A percentile compares a stretch with the other conserved stretches of the same genome.
Conservation (phyloP, 1,140 invertebrate species). For the Drosophila nasuta region DNA sequence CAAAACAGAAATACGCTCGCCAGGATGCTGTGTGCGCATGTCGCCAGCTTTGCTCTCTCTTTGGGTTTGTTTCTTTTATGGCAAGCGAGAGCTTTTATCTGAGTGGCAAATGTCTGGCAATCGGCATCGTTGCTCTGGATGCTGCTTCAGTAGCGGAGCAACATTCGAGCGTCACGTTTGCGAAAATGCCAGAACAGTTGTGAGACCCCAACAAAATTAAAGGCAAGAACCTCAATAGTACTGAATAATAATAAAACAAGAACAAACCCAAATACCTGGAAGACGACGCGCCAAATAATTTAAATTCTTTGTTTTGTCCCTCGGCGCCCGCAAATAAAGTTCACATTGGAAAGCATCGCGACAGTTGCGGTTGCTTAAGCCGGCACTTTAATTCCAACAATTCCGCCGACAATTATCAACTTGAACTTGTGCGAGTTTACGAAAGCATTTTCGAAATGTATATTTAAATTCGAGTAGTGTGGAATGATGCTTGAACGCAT, state of each 20-base stretch:
- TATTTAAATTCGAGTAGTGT: not conserved
- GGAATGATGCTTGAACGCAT: not conserved
- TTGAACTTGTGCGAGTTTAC: not conserved
- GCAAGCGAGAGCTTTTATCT: slow-evolving; percentile 70
- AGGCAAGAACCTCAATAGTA: too few species aligned
- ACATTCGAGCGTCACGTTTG: slow-evolving; percentile 76
- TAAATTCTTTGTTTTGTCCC: slow-evolving; percentile 8
- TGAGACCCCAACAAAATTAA: not conserved
- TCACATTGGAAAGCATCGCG: not conserved
- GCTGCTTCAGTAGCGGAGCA: slow-evolving; percentile 74
- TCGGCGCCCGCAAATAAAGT: not conserved
- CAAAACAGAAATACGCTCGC: slow-evolving; percentile 31
- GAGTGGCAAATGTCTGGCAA: slow-evolving; percentile 10
- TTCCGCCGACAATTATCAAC: not conserved
- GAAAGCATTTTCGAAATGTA: not conserved
- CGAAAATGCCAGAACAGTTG: slow-evolving; percentile 19
- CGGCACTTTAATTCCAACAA: not conserved
- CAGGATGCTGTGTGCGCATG: slow-evolving; percentile 74
- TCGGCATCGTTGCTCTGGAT: slow-evolving; percentile 29
- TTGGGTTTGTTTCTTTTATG: slow-evolving; percentile 48
- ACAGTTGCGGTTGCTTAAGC: slow-evolving; percentile 2
- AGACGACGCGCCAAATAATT: slow-evolving; percentile 25
- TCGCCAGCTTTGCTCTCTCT: slow-evolving; percentile 15
- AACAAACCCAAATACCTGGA: not conserved
- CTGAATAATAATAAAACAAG: not conserved